These are phyloP conservation scores for Trypoxylus dichotomus DNA, from an alignment of 1,140 invertebrate genomes.

Conservation along the genomic window DNA sequence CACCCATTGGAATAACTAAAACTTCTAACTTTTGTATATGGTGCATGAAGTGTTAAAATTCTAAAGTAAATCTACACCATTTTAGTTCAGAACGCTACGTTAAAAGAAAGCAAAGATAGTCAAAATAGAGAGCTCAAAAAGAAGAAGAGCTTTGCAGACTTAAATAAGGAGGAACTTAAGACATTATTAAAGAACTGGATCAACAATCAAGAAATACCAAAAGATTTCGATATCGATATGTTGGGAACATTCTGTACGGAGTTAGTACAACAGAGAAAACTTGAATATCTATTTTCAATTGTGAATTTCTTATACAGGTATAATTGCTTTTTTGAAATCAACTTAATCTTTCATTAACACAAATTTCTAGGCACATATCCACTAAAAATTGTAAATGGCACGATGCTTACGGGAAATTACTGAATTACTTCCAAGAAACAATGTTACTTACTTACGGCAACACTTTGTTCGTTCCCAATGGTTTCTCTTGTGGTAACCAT, in stretches of 20 bases:
- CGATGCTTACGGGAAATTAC: slow-evolving; percentile 48
- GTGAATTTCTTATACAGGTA: slow-evolving; percentile 52
- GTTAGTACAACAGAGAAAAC: slow-evolving; percentile 44
- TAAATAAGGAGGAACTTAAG: slow-evolving; percentile 48
- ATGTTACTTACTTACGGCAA: slow-evolving; percentile 51
- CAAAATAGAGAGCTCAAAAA: slow-evolving; percentile 4
- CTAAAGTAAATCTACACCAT: too few species aligned
- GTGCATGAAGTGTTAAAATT: too few species aligned
- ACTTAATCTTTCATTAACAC: slow-evolving; percentile 31
- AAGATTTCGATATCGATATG: slow-evolving; percentile 52
- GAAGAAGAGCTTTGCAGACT: slow-evolving; percentile 37
- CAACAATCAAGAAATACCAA: slow-evolving; percentile 46
- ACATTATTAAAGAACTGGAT: slow-evolving; percentile 54
- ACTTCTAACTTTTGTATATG: too few species aligned
- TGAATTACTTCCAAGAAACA: slow-evolving; percentile 49
- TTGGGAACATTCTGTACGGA: slow-evolving; percentile 50
- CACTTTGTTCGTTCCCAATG: slow-evolving; percentile 37
- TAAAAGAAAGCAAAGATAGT: not conserved
- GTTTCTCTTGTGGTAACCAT: not conserved
- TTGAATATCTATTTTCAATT: slow-evolving; percentile 48
- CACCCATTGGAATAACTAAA: too few species aligned
- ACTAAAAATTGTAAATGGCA: slow-evolving; percentile 51
- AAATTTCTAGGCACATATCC: slow-evolving; percentile 45
- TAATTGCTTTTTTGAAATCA: not conserved
- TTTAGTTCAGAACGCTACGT: not conserved